Percentiles rank a stretch among this genome's conserved stretches.
phyloP scores from a whole-genome alignment of 2,888 invertebrate genomes.

The Nesidiocoris tenuis region DNA sequence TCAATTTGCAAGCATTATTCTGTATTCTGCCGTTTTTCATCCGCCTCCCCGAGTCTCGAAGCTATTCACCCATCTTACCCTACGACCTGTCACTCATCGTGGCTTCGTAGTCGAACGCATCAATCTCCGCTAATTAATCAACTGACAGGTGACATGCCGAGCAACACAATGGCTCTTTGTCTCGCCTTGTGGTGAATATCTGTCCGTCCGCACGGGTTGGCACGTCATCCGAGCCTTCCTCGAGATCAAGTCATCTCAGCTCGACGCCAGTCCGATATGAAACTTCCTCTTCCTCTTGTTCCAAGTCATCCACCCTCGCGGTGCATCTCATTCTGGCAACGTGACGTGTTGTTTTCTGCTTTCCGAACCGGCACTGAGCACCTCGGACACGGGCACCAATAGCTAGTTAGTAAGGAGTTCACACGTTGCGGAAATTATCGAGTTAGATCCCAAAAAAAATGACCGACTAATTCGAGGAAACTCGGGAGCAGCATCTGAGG shows the following conservation, averaged over 20 bases:
- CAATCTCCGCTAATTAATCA: constrained; percentile 43
- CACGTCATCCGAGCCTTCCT: constrained; percentile 10
- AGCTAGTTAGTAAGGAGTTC: too few relatives aligned
- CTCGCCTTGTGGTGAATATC: constrained; percentile 29
- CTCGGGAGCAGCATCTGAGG: too few relatives aligned
- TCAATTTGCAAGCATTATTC: too few relatives aligned
- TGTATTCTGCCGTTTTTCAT: too few relatives aligned
- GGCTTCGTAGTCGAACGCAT: constrained; percentile 8
- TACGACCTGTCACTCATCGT: background rate
- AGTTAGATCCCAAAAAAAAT: too few relatives aligned
- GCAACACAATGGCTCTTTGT: constrained; percentile 38
- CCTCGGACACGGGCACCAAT: too few relatives aligned
- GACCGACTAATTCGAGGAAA: too few relatives aligned
- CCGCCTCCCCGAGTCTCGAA: too few relatives aligned
- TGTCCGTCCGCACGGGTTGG: constrained; percentile 29
- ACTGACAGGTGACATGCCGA: constrained; percentile 39
- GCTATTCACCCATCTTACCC: too few relatives aligned
- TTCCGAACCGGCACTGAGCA: too few relatives aligned
- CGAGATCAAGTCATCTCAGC: constrained; percentile 35
- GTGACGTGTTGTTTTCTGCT: background rate
- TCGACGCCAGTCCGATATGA: background rate
- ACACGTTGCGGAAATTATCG: too few relatives aligned
- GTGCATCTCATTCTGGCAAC: background rate
- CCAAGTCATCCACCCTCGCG: background rate
- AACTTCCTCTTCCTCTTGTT: background rate